phyloP scores from a whole-genome alignment of 2,888 invertebrate genomes.

The Cosmia pyralina region DNA sequence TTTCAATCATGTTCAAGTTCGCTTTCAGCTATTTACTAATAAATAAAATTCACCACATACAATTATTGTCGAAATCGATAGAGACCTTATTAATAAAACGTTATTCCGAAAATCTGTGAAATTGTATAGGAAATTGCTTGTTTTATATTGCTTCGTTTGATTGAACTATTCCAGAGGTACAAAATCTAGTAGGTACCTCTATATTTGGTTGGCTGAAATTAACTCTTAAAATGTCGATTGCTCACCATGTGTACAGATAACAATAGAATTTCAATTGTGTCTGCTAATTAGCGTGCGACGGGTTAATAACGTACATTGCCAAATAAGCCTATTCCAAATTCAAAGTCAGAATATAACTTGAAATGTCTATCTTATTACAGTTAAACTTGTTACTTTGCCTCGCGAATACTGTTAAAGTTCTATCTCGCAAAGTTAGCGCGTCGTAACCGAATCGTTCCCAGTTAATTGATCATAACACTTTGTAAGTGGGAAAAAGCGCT shows the following conservation, averaged over 20 bases:
- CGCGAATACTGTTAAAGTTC: conserved; percentile 30
- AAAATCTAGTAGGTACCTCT: conserved; percentile 1
- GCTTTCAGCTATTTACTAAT: conserved; percentile 51
- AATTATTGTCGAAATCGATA: conserved; percentile 44
- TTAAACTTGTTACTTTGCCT: conserved; percentile 28
- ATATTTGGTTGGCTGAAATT: conserved; percentile 4
- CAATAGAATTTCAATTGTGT: too few relatives aligned
- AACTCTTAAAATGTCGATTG: too few relatives aligned
- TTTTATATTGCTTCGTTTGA: conserved; percentile 19
- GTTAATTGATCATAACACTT: conserved; percentile 37
- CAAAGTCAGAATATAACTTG: conserved; percentile 1
- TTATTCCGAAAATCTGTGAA: too few relatives aligned
- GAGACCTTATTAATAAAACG: not conserved
- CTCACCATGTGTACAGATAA: too few relatives aligned
- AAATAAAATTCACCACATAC: not conserved
- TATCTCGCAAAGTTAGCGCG: conserved; percentile 36
- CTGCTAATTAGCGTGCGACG: too few relatives aligned
- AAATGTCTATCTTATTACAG: conserved; percentile 14
- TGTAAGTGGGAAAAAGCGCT: conserved; percentile 20
- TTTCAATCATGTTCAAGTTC: not conserved
- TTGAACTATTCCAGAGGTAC: conserved; percentile 18
- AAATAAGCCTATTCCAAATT: not conserved
- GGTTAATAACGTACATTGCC: not conserved
- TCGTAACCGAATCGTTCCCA: conserved; percentile 23
- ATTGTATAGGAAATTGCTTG: conserved; percentile 3